Evolutionary conservation across 2,797 vertebrate genomes (phyloP), one percentile per base, ranked within the genome.

Genomic region (Brachyrhaphis roseni): DNA sequence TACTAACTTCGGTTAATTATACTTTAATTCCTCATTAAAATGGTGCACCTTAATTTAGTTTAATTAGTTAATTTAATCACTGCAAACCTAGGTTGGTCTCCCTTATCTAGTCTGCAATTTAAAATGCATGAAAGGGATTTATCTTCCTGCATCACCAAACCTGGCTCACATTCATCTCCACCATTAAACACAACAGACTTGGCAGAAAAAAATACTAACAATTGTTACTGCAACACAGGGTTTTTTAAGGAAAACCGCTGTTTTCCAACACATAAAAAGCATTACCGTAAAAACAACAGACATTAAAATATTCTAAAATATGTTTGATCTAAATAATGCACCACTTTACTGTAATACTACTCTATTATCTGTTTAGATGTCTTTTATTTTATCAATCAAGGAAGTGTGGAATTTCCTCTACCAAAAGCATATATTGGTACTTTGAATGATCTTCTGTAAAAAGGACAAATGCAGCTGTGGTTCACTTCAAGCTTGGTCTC

Each of bases 61-160:
- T 43, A 15, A 45, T 16, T 26, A 43, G 39, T 45, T 43, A 39
- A 68, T 41, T 4, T 66, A 47, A 70, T 47, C 20, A 6, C 46
- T 31, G 45, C 75, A 57, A 41, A 31, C 34, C 18, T 11, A 39
- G 51, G 57, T 79, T 76, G 46, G 36, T 75, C 55, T 72, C 1
- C 5, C 34, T 49, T 57, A 7, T 53, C 74, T 77, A 68, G 78
- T 72, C 62, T 84, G 23, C 39, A 31, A 64, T 89, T 86, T 90
- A 7, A 88, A 87, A 90, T 90, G 83, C 82, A 79, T 64, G 80
- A 51, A n/a, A 78, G 79, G 87, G 70, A 87, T 87, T 85, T 45
- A 75, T 83, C 59, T 51, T 83, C 43, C 85, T 87, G 77, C 85
- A 83, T 84, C 81, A 47, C 23, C 31, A 64, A 84, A 45, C 45